Percentiles rank a stretch among this genome's conserved stretches.
phyloP scores from a whole-genome alignment of 2,113 vertebrate genomes.

The Etheostoma cragini region DNA sequence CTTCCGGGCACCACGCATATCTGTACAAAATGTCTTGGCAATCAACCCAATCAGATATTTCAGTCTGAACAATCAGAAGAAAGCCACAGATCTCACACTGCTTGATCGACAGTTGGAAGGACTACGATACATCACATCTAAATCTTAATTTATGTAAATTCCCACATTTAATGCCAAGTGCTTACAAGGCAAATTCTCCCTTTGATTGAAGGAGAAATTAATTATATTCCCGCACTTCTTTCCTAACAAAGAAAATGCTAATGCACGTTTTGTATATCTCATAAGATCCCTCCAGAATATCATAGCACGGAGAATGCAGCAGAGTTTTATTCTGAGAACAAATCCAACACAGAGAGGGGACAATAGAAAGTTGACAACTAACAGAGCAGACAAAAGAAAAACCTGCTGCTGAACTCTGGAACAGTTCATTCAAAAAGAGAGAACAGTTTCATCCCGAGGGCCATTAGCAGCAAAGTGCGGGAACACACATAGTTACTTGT shows the following conservation, averaged over 20 bases:
- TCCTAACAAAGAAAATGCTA: constrained; percentile 21
- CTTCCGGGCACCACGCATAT: neutral
- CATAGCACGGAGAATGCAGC: neutral
- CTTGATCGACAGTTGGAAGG: neutral
- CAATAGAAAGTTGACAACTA: constrained; percentile 41
- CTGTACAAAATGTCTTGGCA: neutral
- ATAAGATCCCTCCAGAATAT: constrained; percentile 11
- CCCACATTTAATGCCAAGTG: constrained; percentile 8
- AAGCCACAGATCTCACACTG: neutral
- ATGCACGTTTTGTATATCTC: constrained; percentile 5
- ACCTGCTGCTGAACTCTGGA: constrained; percentile 39
- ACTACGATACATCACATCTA: neutral
- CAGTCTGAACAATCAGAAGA: neutral
- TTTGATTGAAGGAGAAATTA: constrained; percentile 15
- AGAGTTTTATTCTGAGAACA: constrained; percentile 37
- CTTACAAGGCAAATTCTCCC: constrained; percentile 20
- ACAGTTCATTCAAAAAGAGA: constrained; percentile 38
- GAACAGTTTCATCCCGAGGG: constrained; percentile 50
- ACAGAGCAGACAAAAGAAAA: constrained; percentile 47
- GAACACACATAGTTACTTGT: constrained; percentile 27
- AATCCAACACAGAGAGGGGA: constrained; percentile 30
- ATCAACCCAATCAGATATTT: neutral
- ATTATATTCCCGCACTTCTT: constrained; percentile 23
- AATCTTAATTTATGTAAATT: constrained; percentile 1
- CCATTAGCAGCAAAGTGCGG: constrained; percentile 43